These are phyloP conservation scores for Ommatoiulus sabulosus DNA, from an alignment of 2,888 invertebrate genomes.

Conservation along the genomic window DNA sequence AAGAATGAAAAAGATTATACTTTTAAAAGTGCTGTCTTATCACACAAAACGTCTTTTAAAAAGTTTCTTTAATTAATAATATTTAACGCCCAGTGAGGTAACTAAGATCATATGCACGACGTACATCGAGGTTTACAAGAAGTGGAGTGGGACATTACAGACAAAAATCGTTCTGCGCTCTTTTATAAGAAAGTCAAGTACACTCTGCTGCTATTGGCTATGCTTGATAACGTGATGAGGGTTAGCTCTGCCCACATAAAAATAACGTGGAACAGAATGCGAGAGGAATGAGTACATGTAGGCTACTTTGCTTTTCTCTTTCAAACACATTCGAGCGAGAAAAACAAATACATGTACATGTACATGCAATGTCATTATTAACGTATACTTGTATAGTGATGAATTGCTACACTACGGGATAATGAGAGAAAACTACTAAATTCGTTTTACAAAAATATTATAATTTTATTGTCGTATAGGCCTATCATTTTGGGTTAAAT, in stretches of 20 bases:
- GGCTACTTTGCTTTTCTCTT: neutral
- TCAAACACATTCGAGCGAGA: neutral
- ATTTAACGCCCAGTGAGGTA: neutral
- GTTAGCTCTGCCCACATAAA: neutral
- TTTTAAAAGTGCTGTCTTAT: neutral
- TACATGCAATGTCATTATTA: too few species aligned
- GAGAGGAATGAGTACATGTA: neutral
- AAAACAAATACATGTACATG: too few species aligned
- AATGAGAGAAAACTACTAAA: neutral
- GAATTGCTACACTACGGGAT: too few species aligned
- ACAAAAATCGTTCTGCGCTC: neutral
- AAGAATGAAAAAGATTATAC: neutral
- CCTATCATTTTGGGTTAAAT: too few species aligned
- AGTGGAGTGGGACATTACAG: neutral
- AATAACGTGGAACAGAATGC: neutral
- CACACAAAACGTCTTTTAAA: neutral
- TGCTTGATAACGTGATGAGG: too few species aligned
- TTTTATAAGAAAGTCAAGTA: neutral
- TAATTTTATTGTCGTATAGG: too few species aligned
- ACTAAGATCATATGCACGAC: slow-evolving; percentile 2
- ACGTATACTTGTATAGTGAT: too few species aligned
- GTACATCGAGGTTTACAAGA: neutral
- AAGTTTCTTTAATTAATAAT: neutral
- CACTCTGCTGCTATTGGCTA: neutral
- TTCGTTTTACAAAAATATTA: neutral